These are phyloP conservation scores for Acanthacorydalis orientalis DNA, from an alignment of 2,888 invertebrate genomes.

Conservation along the genomic window DNA sequence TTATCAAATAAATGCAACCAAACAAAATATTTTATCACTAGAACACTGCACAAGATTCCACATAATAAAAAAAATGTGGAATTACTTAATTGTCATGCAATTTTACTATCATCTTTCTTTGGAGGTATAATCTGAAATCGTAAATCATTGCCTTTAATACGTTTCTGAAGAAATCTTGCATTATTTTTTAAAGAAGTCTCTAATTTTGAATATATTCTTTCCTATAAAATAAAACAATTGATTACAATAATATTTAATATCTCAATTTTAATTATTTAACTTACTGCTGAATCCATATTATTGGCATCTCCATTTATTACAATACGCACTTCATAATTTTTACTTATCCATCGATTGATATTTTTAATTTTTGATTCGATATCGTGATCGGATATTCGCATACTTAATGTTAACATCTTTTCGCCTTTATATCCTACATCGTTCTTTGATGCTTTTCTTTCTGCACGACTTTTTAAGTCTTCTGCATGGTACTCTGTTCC, in stretches of 20 bases:
- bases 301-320: slow-evolving; percentile 32
- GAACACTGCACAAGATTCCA: slow-evolving; percentile 1
- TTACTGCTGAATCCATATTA: slow-evolving; percentile 25
- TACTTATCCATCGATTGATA: slow-evolving; percentile 46
- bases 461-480: slow-evolving; percentile 35
- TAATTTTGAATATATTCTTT: slow-evolving; percentile 36
- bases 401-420: slow-evolving; percentile 43
- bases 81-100: slow-evolving; percentile 3
- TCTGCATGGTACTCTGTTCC: slow-evolving; percentile 45
- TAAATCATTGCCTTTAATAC: slow-evolving; percentile 38
- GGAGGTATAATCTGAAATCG: slow-evolving; percentile 45
- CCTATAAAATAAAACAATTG: slow-evolving; percentile 28
- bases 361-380: slow-evolving; percentile 44
- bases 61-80: background rate
- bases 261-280: slow-evolving; percentile 10
- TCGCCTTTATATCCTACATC: slow-evolving; percentile 34
- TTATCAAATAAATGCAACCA: slow-evolving; percentile 2
- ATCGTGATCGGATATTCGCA: slow-evolving; percentile 48
- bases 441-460: slow-evolving; percentile 28
- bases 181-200: slow-evolving; percentile 32
- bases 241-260: background rate
- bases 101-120: slow-evolving; percentile 15
- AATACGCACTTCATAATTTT: slow-evolving; percentile 44
- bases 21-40: slow-evolving; percentile 12
- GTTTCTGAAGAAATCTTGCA: slow-evolving; percentile 44